Evolutionary conservation across 2,113 vertebrate genomes (phyloP).

Genomic region (Bostrychus sinensis): DNA sequence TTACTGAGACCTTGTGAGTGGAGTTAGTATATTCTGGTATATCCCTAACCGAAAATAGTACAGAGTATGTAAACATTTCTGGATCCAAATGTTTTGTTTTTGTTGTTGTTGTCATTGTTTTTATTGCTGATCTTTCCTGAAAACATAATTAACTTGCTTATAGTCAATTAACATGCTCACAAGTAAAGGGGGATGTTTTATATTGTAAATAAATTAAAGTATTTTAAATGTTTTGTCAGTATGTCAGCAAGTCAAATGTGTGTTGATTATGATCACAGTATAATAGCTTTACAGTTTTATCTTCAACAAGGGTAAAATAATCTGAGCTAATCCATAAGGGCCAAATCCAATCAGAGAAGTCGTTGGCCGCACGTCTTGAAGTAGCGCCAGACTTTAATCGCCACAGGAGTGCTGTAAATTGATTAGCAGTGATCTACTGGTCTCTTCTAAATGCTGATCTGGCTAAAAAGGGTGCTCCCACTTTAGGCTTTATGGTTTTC

Average conservation of each 20-base stretch:
- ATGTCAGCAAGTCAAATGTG: conserved; percentile 45
- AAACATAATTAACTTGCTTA: conserved; percentile 1
- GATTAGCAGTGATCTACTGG: conserved; percentile 66
- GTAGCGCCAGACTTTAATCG: conserved; percentile 62
- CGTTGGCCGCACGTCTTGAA: conserved; percentile 55
- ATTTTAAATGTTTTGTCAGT: conserved; percentile 29
- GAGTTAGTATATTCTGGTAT: too few species aligned
- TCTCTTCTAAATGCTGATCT: conserved; percentile 61
- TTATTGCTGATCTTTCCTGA: too few species aligned
- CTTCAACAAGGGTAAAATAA: conserved; percentile 65
- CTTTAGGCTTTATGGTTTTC: conserved; percentile 23
- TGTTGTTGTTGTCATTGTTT: too few species aligned
- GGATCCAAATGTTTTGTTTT: too few species aligned
- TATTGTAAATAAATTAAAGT: conserved; percentile 4
- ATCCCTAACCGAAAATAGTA: too few species aligned
- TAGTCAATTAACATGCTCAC: background rate
- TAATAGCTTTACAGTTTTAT: conserved; percentile 65
- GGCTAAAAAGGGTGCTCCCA: conserved; percentile 41
- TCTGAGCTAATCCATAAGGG: conserved; percentile 66
- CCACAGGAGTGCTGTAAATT: conserved; percentile 59
- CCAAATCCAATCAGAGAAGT: conserved; percentile 63
- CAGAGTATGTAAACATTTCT: too few species aligned
- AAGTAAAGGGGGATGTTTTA: background rate
- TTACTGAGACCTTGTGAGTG: too few species aligned
- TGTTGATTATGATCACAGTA: conserved; percentile 51